Evolutionary conservation across 2,888 invertebrate genomes (phyloP).

Genomic region (Macaria liturata): DNA sequence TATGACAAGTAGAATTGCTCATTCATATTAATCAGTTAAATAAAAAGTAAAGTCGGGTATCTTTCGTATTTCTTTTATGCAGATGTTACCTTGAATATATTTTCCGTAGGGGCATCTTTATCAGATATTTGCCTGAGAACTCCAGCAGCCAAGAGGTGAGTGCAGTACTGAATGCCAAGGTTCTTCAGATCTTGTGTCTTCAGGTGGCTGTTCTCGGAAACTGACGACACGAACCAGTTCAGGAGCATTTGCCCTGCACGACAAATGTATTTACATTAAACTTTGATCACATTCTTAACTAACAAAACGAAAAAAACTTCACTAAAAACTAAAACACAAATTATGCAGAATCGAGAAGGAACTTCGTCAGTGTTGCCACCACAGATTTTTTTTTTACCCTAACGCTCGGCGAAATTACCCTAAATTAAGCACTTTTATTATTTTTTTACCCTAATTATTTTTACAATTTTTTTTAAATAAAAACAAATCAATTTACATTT

Average conservation of each 20-base stretch:
- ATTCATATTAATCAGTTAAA: too few species aligned
- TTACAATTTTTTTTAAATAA: too few species aligned
- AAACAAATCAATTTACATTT: too few species aligned
- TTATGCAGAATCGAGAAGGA: too few species aligned
- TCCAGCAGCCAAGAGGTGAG: slow-evolving; percentile 93
- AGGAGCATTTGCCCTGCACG: slow-evolving; percentile 94
- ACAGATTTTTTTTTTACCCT: too few species aligned
- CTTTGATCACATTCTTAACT: slow-evolving; percentile 3
- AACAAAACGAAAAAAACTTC: background rate
- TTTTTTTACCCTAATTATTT: too few species aligned
- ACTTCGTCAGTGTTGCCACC: too few species aligned
- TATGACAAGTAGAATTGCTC: too few species aligned
- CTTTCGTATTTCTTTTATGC: background rate
- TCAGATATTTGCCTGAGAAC: slow-evolving; percentile 92
- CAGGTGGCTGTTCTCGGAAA: slow-evolving; percentile 87
- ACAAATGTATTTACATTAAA: slow-evolving; percentile 28
- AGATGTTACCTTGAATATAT: slow-evolving; percentile 86
- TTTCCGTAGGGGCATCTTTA: slow-evolving; percentile 86
- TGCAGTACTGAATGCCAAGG: slow-evolving; percentile 92
- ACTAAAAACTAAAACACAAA: background rate
- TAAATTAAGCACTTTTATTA: too few species aligned
- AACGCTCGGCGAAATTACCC: too few species aligned
- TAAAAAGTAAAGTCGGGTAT: too few species aligned
- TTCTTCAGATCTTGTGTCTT: slow-evolving; percentile 89
- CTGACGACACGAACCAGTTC: slow-evolving; percentile 93